A percentile compares a stretch with the other conserved stretches of the same genome.
These are phyloP conservation scores for Panagrolaimus sp. DNA, from an alignment of 1,140 invertebrate genomes.

Conservation along the genomic window DNA sequence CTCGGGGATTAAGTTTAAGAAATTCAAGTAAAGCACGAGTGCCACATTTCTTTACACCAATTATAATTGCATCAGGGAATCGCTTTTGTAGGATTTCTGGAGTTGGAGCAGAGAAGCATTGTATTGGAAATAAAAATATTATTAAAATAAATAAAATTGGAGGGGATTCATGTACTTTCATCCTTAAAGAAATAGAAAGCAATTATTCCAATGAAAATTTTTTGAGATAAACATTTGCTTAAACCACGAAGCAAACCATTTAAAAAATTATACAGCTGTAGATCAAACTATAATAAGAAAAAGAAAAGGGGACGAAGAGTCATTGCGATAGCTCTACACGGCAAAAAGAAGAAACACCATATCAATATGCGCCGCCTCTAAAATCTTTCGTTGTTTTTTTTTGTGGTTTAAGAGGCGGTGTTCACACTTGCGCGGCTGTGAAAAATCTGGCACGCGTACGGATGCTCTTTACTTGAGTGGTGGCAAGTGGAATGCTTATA, in stretches of 20 bases:
- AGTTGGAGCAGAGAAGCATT: neutral
- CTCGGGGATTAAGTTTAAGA: conserved; percentile 78
- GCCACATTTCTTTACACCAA: conserved; percentile 83
- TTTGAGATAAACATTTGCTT: too few relatives aligned
- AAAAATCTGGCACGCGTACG: neutral
- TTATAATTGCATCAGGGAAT: conserved; percentile 77
- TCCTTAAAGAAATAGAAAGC: conserved; percentile 1
- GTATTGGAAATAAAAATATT: neutral
- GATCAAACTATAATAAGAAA: neutral
- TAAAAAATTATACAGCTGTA: neutral
- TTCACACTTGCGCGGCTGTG: conserved; percentile 11
- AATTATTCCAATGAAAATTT: too few relatives aligned
- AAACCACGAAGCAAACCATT: neutral
- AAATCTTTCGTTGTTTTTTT: neutral
- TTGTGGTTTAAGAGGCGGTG: too few relatives aligned
- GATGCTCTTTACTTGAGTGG: neutral
- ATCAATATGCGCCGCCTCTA: neutral
- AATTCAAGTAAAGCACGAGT: conserved; percentile 81
- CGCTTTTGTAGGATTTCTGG: conserved; percentile 55
- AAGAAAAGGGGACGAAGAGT: too few relatives aligned
- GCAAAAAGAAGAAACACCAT: neutral
- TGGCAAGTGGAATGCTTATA: neutral
- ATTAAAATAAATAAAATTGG: neutral
- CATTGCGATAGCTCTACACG: too few relatives aligned
- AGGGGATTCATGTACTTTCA: neutral